Base-by-base conservation (phyloP, 2,888 invertebrate species). In the Dolomedes plantarius region DNA sequence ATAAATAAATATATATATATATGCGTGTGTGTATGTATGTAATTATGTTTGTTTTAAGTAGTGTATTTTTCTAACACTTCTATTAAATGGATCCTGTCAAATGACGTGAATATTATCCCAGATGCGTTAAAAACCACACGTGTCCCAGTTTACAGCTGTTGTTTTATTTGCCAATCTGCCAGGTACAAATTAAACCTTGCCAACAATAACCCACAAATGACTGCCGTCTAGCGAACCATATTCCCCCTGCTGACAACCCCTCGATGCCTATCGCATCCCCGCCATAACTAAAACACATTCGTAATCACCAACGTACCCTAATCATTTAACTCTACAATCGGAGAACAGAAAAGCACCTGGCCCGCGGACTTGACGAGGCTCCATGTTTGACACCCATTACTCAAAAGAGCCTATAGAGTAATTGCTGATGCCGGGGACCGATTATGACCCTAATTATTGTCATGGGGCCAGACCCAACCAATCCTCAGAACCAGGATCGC, bases 361-460 rank as follows among this genome's bases (percentile, higher is more conserved):
- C 23, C 56, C 56, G 5, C 23, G 56, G 56, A 56, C 11, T 23
- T 56, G 56, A 56, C 23, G 56, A 56, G 82, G 76, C 76, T 50
- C 71, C 76, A 75, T 75, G 80, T 75, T 81, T 71, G 83, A 77
- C 83, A 83, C 83, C 77, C 77, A 83, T 83, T 77, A 83, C 77
- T 83, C 83, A 76, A 72, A 82, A 76, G 46, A 19, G 64, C 71
- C 76, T 36, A 83, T 83, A 77, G 77, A 83, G 83, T 83, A 83
- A 83, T 83, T 83, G 83, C 77, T 83, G 83, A 83, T 83, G 83
- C 56, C 50, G 77, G 56, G 72, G 41, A 65, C 36, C 77, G 83
- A 83, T 83, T 83, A 83, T 50, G 31, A 56, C 83, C 67, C 72
- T 83, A 83, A 83, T 83, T 83, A 83, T 77, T 77, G 77, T 82